Evolutionary conservation across 2,113 vertebrate species (phyloP), one percentile per base, ranked within the genome.

Genomic region (Odocoileus virginianus): DNA sequence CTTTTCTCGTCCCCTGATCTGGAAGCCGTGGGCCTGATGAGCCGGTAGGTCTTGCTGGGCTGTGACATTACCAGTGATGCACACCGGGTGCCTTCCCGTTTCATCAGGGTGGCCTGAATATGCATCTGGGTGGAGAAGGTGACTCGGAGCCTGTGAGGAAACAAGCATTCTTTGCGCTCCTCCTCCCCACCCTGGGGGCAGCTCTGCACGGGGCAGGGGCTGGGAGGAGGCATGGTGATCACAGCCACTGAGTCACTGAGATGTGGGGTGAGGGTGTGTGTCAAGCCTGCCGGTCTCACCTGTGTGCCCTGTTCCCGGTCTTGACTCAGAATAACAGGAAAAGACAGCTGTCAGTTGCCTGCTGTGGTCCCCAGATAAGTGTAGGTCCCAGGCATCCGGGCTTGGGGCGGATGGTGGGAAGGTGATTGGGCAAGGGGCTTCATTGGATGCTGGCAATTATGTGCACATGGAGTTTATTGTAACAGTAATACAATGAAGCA

Each of bases 191-290:
- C 47, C 13, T 1, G 33, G 28, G 25, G 61, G 45, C 16, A 4
- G 55, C 74, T 61, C 57, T 14, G 57, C 30, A 19, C 43, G 0
- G 27, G n/a, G 27, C n/a, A 33, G 67, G 45, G 47, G 33, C 17
- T 30, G 43, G 5, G 3, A 4, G 4, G 43, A 23, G 6, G 50
- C 21, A 0, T 0, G 19, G 30, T 0, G 5, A 28, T 47, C 12
- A 21, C 0, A 27, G 25, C 40, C 30, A 7, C 74, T 14, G 91
- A 71, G 58, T 47, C 84, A 67, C 33, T 0, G 0, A 11, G 61
- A 36, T 1, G 1, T 1, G 55, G 47, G 57, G 30, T 21, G 8
- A 3, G 71, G 40, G 11, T 25, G 40, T 74, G 71, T 7, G 47
- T 9, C 54, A 14, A 25, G 36, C 85, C 58, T 33, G 9, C 84